Evolutionary conservation across 1,140 invertebrate species (phyloP).

Genomic region (Dreissena polymorpha): DNA sequence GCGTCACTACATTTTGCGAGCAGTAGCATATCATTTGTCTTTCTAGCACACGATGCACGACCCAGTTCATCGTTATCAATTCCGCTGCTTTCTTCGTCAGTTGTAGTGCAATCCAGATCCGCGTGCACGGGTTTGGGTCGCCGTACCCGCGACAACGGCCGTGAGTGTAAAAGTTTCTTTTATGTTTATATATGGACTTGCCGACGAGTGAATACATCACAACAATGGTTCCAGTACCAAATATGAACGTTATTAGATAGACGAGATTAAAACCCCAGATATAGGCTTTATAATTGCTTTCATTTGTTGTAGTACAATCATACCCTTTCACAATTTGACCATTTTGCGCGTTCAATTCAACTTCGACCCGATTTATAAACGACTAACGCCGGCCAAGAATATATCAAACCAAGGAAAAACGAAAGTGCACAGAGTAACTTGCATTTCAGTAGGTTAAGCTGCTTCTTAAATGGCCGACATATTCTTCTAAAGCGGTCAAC

Average conservation of each 20-base stretch:
- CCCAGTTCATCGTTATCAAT: too few species aligned
- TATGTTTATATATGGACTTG: background rate
- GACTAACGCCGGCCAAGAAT: constrained; percentile 15
- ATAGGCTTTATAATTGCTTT: background rate
- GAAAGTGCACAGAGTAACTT: constrained; percentile 10
- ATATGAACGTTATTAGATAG: constrained; percentile 12
- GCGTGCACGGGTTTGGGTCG: background rate
- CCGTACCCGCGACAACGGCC: background rate
- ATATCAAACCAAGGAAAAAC: background rate
- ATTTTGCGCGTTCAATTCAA: constrained; percentile 3
- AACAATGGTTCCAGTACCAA: background rate
- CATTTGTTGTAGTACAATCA: constrained; percentile 15
- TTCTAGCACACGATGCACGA: background rate
- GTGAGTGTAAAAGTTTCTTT: background rate
- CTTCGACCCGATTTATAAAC: constrained; percentile 5
- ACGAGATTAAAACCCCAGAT: constrained; percentile 5
- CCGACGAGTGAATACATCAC: constrained; percentile 21
- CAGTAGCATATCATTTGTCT: background rate
- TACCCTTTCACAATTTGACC: background rate
- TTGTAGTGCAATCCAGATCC: background rate
- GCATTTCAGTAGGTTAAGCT: constrained; percentile 25
- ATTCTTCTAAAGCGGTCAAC: constrained; percentile 61
- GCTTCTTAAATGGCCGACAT: constrained; percentile 56
- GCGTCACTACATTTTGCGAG: background rate
- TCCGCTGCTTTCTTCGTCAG: background rate